Evolutionary conservation across 1,140 invertebrate species (phyloP), one percentile per base, ranked within the genome.

Genomic region (Saccostrea echinata): DNA sequence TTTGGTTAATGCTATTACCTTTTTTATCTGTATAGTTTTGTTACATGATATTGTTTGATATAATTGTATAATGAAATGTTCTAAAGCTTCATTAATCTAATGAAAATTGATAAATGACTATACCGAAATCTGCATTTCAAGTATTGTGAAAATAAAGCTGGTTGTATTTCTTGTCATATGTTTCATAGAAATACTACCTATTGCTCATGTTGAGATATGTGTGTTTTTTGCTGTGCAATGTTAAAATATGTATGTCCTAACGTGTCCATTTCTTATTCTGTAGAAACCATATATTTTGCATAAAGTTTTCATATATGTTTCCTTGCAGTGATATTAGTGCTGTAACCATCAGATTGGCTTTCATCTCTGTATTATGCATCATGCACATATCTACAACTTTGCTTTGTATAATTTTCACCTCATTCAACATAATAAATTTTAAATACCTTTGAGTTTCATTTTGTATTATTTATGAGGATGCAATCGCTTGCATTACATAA

Each of bases 161-260:
- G 68, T 76, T 76, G 68, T 76, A 76, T 76, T 76, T 76, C 68
- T 76, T 76, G 68, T 76, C 68, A 76, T 76, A 76, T 76, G 68
- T 76, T 76, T 76, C 68, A 76, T 76, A 76, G 68, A 76, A 76
- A 76, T 76, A 76, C 68, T 30, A 16, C 68, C 68, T 30, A 33
- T 33, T 76, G 68, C 68, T 30, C 33, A 16, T 30, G 30, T 76
- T 27, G 27, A 30, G 30, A 76, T 30, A n/a, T 76, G 68, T 76
- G 24, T 71, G 55, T 76, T 76, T 76, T 76, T 76, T 76, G 30
- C 30, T 30, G 68, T 30, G 68, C 68, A 76, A 76, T 76, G 24
- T 76, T 16, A 33, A 61, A 61, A 61, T 61, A 61, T 61, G 55
- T 76, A 33, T 61, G 27, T 16, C 33, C 68, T 76, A 76, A 33